Conservation (phyloP, 2,797 vertebrate genomes). For the Eidolon dupreanum region DNA sequence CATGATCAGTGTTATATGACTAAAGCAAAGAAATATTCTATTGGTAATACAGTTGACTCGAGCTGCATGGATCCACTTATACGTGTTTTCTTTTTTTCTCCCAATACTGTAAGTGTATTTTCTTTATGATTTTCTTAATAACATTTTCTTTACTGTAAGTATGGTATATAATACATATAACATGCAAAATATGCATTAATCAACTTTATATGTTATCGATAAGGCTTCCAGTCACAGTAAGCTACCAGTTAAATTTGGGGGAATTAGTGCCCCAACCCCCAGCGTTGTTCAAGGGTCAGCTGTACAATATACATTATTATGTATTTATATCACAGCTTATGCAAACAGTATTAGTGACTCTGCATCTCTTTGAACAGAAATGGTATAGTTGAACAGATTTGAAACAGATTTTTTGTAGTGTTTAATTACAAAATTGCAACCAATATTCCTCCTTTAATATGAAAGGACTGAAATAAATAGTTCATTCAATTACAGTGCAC, state of each 20-base stretch:
- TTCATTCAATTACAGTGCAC: not conserved
- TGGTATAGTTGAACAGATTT: constrained; percentile 40
- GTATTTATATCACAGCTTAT: constrained; percentile 13
- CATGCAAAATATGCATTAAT: not conserved
- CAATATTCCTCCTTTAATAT: not conserved
- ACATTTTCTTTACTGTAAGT: not conserved
- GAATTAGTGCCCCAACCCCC: not conserved
- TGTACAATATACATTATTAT: not conserved
- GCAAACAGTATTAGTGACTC: not conserved
- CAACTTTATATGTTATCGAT: not conserved
- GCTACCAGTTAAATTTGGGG: not conserved
- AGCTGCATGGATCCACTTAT: too few species aligned
- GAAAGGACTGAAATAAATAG: constrained; percentile 25
- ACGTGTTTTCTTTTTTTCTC: too few species aligned
- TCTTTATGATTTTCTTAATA: not conserved
- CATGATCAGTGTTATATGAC: not conserved
- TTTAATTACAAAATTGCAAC: constrained; percentile 22
- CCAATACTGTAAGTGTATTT: not conserved
- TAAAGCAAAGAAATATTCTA: constrained; percentile 17
- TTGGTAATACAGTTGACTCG: not conserved
- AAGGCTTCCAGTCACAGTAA: not conserved
- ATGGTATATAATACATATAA: not conserved
- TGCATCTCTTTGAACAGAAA: constrained; percentile 29
- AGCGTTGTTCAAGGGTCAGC: not conserved
- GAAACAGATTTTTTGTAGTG: constrained; percentile 27